These are phyloP conservation scores for Tinea trinotella DNA, from an alignment of 2,888 invertebrate species.

Conservation along the genomic window DNA sequence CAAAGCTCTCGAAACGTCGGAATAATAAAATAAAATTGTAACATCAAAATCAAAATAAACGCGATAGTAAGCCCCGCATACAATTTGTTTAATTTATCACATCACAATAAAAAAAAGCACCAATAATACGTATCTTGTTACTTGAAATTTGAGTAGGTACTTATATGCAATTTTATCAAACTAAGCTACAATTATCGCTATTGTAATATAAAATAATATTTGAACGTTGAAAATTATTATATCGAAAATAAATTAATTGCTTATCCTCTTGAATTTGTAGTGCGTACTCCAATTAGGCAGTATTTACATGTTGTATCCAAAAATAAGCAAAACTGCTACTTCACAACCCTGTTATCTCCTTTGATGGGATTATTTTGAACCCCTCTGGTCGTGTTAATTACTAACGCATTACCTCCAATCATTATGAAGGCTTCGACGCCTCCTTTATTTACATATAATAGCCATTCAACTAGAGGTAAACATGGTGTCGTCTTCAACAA, in stretches of 20 bases:
- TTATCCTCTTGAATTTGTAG: neutral
- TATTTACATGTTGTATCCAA: neutral
- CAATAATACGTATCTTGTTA: too few species aligned
- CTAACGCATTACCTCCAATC: constrained; percentile 34
- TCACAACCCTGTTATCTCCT: constrained; percentile 15
- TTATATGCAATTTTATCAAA: too few species aligned
- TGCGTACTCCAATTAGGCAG: constrained; percentile 9
- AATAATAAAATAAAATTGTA: too few species aligned
- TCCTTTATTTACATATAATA: constrained; percentile 22
- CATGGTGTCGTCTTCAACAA: neutral
- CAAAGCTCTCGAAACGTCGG: too few species aligned
- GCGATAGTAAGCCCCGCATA: too few species aligned
- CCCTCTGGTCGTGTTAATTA: constrained; percentile 42
- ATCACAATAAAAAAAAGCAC: too few species aligned
- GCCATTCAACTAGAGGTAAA: constrained; percentile 4
- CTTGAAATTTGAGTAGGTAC: too few species aligned
- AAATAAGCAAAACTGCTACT: neutral
- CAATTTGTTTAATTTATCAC: too few species aligned
- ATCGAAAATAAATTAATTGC: constrained; percentile 5
- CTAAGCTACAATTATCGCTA: too few species aligned
- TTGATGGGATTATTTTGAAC: constrained; percentile 25
- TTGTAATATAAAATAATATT: too few species aligned
- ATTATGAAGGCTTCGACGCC: constrained; percentile 31
- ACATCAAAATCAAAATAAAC: too few species aligned
- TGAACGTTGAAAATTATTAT: too few species aligned